Evolutionary conservation across 2,113 vertebrate genomes (phyloP), one percentile per base, ranked within the genome.

Genomic region (Oenanthe oenanthe): DNA sequence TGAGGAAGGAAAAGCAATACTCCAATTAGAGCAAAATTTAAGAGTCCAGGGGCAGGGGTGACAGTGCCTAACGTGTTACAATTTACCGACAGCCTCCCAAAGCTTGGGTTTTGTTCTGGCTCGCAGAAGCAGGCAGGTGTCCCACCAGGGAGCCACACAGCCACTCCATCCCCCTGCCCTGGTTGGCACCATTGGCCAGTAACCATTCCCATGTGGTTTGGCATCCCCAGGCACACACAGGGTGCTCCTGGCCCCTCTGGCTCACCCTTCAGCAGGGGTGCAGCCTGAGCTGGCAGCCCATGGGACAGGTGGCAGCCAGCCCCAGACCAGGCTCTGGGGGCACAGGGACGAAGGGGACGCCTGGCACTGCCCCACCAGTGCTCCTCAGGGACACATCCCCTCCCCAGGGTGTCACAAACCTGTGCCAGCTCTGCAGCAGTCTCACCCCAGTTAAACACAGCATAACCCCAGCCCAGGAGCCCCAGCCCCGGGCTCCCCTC

Each of bases 21-120:
- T 78, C 96, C 94, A 95, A 96, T 94, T 95, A 97, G 94, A 91
- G 45, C 77, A 96, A 83, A 94, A 96, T 93, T 94, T 91, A 97
- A 14, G 95, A 95, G 92, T 77, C 90, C 66, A 24, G 51, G 83
- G 89, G 85, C 93, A 92, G 4, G 13, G 65, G 66, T 94, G 96
- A 95, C 97, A 96, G 89, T 32, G 63, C 87, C 85, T 95, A 96
- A 96, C 85, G 81, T n/a, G 60, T 88, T 85, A 57, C 91, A 95
- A 97, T 97, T 97, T 92, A 97, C 92, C 38, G 85, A 84, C 13
- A 2, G 75, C 82, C 93, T 84, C 93, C 60, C 72, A 47, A 85
- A 89, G 63, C 80, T 28, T 56, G 54, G 84, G 68, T 76, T 58
- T 75, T 81, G 90, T 51, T 60, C 31, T 48, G 94, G 85, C 62